A percentile compares a stretch with the other conserved stretches of the same genome.
phyloP scores from a whole-genome alignment of 2,888 invertebrate genomes.

The Stenoptilia bipunctidactyla region DNA sequence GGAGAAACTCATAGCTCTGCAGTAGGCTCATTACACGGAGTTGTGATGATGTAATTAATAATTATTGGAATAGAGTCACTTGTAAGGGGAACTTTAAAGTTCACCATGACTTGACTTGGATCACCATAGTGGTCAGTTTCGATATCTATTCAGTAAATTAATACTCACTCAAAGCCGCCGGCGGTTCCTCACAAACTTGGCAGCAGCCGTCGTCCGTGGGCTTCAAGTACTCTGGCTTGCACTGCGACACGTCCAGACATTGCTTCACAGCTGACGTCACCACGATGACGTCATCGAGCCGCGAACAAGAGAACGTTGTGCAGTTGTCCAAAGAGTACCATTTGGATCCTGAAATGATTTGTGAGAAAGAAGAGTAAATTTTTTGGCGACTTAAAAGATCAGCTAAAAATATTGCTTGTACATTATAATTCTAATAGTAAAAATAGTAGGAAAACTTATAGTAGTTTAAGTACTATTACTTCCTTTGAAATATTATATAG shows the following conservation, averaged over 20 bases:
- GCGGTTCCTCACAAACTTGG: constrained; percentile 70
- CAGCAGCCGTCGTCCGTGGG: constrained; percentile 76
- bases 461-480: too few species aligned
- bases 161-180: constrained; percentile 15
- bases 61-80: too few species aligned
- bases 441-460: too few species aligned
- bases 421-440: too few species aligned
- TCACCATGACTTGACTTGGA: too few species aligned
- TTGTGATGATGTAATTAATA: too few species aligned
- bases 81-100: too few species aligned
- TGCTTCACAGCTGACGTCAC: constrained; percentile 61
- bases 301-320: constrained; percentile 70
- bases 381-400: constrained; percentile 65
- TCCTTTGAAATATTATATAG: too few species aligned
- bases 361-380: constrained; percentile 54
- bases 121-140: too few species aligned
- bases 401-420: constrained; percentile 76
- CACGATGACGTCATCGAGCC: constrained; percentile 53
- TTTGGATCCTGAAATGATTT: constrained; percentile 32
- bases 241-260: constrained; percentile 75
- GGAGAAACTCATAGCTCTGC: too few species aligned
- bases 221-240: constrained; percentile 63
- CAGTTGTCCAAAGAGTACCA: constrained; percentile 78
- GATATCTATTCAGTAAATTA: too few species aligned
- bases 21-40: too few species aligned